Evolutionary conservation across 2,113 vertebrate species (phyloP).

Genomic region (Tachysurus fulvidraco): DNA sequence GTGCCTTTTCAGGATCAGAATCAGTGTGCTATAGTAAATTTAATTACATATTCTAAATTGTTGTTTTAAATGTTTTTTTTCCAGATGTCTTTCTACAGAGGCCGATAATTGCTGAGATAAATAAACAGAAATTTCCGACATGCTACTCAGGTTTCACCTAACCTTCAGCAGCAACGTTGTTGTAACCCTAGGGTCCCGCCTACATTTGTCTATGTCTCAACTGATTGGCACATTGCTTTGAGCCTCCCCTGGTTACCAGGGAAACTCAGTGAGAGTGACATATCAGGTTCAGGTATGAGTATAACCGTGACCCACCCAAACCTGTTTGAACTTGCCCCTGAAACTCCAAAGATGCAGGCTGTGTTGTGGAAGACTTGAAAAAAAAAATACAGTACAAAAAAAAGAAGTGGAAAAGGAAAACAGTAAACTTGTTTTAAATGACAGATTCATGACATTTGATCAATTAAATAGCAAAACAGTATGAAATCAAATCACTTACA

Average conservation of each 20-base stretch:
- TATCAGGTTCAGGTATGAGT: slow-evolving; percentile 55
- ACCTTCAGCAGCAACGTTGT: neutral
- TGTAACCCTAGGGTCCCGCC: neutral
- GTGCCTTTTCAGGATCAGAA: too few species aligned
- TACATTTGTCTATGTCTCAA: neutral
- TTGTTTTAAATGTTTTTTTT: too few species aligned
- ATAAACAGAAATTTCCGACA: neutral
- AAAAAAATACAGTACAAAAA: slow-evolving; percentile 13
- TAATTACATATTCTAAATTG: neutral
- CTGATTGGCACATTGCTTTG: slow-evolving; percentile 50
- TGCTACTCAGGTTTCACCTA: slow-evolving; percentile 9
- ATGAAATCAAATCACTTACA: neutral
- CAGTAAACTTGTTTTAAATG: neutral
- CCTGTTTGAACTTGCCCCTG: slow-evolving; percentile 64
- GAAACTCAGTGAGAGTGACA: slow-evolving; percentile 41
- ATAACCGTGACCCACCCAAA: slow-evolving; percentile 58
- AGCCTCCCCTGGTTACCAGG: slow-evolving; percentile 53
- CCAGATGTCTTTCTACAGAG: neutral
- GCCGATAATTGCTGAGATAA: neutral
- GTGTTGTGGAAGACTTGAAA: slow-evolving; percentile 47
- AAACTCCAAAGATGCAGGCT: slow-evolving; percentile 51
- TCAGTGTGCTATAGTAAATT: neutral
- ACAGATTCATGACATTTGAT: neutral
- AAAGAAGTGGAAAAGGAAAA: neutral
- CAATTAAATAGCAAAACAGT: neutral